Conservation (phyloP, 2,797 vertebrate species). For the Halcyon leucocephala region DNA sequence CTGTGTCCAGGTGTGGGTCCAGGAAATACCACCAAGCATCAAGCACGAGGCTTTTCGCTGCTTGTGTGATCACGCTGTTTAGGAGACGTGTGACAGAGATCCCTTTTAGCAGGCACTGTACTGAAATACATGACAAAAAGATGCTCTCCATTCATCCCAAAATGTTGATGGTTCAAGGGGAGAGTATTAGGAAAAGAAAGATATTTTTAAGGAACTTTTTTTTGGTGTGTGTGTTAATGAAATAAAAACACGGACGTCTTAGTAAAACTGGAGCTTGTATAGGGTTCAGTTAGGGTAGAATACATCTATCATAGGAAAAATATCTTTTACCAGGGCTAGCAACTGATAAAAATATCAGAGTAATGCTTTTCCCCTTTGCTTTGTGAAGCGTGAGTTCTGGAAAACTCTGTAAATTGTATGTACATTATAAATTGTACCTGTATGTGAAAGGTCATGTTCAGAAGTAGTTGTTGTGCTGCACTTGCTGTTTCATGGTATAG, state of each 20-base stretch:
- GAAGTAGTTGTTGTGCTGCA: not conserved
- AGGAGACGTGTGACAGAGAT: not conserved
- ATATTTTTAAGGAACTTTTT: not conserved
- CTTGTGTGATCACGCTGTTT: not conserved
- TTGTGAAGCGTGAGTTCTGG: not conserved
- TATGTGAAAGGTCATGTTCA: not conserved
- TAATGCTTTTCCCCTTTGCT: not conserved
- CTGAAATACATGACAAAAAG: not conserved
- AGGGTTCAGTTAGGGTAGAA: not conserved
- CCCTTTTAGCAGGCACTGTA: not conserved
- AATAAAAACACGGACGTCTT: not conserved
- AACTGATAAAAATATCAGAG: too few relatives aligned
- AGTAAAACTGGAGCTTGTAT: not conserved
- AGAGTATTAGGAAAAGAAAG: not conserved
- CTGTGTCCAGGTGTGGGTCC: not conserved
- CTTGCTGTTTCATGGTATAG: not conserved
- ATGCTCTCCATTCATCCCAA: not conserved
- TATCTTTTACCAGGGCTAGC: too few relatives aligned
- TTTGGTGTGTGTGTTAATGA: not conserved
- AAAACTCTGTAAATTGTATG: not conserved
- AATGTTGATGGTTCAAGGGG: not conserved
- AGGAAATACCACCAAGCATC: not conserved
- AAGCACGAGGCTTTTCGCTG: not conserved
- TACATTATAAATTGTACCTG: not conserved
- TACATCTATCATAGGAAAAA: not conserved